Evolutionary conservation across 2,797 vertebrate species (phyloP).

Genomic region (Fringilla coelebs): DNA sequence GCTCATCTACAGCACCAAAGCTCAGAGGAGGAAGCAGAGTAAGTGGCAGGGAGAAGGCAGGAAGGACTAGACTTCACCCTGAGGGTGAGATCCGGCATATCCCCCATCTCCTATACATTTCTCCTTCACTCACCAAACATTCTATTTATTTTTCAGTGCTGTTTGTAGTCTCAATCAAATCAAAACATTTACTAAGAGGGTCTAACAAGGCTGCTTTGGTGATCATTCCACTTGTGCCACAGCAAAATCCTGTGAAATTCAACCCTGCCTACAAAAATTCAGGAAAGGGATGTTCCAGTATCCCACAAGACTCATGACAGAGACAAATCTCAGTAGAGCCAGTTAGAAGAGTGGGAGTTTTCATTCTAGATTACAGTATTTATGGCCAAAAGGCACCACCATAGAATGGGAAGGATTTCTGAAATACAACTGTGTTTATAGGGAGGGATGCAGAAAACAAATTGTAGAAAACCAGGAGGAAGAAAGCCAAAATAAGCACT

Average conservation of each 20-base stretch:
- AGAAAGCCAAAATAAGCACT: conserved; percentile 13
- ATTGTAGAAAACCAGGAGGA: background rate
- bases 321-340: background rate
- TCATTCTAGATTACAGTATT: background rate
- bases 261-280: background rate
- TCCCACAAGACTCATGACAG: background rate
- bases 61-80: background rate
- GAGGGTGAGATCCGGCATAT: background rate
- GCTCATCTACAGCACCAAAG: background rate
- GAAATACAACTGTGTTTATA: background rate
- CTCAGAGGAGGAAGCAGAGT: background rate
- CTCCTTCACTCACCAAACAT: background rate
- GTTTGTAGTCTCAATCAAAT: background rate
- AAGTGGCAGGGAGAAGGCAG: background rate
- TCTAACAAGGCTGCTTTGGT: background rate
- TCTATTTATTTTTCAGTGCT: background rate
- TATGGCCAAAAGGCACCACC: background rate
- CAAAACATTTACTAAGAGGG: background rate
- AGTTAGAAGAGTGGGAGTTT: background rate
- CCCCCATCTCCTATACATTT: background rate
- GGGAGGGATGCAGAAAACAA: background rate
- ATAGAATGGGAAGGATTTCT: background rate
- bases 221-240: background rate
- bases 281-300: background rate
- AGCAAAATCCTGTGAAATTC: background rate